These are phyloP conservation scores for Eustalomyia histrio DNA, from an alignment of 2,888 invertebrate species.

Conservation along the genomic window DNA sequence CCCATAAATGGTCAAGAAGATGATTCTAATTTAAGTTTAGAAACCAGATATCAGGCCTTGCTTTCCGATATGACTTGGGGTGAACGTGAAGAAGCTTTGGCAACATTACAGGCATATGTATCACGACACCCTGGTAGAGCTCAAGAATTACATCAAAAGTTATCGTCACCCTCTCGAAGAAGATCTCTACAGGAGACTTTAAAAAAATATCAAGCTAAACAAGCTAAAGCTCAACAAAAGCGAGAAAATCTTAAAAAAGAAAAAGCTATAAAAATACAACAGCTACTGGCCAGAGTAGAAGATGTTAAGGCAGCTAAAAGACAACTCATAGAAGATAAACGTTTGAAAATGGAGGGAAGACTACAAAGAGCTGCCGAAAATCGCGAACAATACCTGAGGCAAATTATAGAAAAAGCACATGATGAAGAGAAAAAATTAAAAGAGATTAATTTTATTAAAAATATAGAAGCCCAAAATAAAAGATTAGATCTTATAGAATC, in stretches of 20 bases:
- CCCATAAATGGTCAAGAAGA: slow-evolving; percentile 72
- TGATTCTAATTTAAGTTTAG: slow-evolving; percentile 81
- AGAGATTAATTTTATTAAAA: slow-evolving; percentile 98
- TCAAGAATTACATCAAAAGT: slow-evolving; percentile 94
- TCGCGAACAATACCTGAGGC: slow-evolving; percentile 88
- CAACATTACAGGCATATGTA: slow-evolving; percentile 88
- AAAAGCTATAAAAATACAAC: slow-evolving; percentile 90
- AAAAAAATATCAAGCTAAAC: slow-evolving; percentile 90
- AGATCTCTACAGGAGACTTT: slow-evolving; percentile 91
- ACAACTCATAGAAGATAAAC: slow-evolving; percentile 90
- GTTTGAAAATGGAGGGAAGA: slow-evolving; percentile 86
- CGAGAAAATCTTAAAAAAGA: slow-evolving; percentile 90
- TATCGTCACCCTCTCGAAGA: slow-evolving; percentile 93
- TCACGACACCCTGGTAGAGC: slow-evolving; percentile 95
- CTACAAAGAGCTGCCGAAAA: slow-evolving; percentile 94
- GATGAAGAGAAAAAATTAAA: slow-evolving; percentile 98
- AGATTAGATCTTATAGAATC: slow-evolving; percentile 93
- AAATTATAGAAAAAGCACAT: slow-evolving; percentile 95
- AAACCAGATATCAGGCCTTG: slow-evolving; percentile 86
- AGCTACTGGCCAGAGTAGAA: slow-evolving; percentile 91
- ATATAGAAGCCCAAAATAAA: slow-evolving; percentile 96
- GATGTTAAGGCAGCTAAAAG: slow-evolving; percentile 91
- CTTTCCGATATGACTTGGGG: slow-evolving; percentile 90
- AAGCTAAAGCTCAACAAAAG: slow-evolving; percentile 93
- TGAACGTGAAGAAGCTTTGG: slow-evolving; percentile 89